Conservation (phyloP, 2,113 vertebrate species). For the Aphyosemion australe region DNA sequence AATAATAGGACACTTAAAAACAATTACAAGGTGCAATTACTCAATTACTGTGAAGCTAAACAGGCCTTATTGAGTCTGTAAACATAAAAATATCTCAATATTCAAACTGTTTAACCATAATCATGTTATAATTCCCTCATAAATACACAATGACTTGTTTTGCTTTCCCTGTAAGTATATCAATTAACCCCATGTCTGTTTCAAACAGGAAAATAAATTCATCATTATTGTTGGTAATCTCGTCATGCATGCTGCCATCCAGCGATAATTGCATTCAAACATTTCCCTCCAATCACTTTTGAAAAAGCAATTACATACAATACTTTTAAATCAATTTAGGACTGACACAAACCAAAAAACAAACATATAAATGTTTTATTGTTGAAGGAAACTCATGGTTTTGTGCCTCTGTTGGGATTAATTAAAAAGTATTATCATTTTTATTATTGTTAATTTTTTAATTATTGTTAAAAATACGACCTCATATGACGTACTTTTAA, state of each 20-base stretch:
- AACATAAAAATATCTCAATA: slow-evolving; percentile 12
- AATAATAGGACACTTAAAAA: slow-evolving; percentile 1
- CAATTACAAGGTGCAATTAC: slow-evolving; percentile 4
- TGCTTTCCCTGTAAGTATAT: background rate
- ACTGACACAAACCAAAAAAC: slow-evolving; percentile 1
- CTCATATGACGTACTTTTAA: too few species aligned
- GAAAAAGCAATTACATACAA: background rate
- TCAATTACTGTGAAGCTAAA: slow-evolving; percentile 1
- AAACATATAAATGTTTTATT: slow-evolving; percentile 4
- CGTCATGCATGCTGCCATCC: background rate
- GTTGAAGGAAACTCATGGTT: background rate
- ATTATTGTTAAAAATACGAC: too few species aligned
- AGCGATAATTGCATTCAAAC: background rate
- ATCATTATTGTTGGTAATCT: background rate
- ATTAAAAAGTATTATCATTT: too few species aligned
- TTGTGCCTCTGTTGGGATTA: too few species aligned
- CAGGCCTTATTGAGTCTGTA: background rate
- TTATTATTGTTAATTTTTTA: too few species aligned
- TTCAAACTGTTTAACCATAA: slow-evolving; percentile 12
- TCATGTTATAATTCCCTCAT: slow-evolving; percentile 10
- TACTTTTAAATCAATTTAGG: background rate
- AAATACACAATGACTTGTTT: background rate
- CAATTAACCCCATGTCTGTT: background rate
- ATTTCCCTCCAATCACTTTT: slow-evolving; percentile 1
- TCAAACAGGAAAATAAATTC: background rate